Base-by-base conservation (phyloP, 1,140 invertebrate genomes). In the Phocides pigmalion region DNA sequence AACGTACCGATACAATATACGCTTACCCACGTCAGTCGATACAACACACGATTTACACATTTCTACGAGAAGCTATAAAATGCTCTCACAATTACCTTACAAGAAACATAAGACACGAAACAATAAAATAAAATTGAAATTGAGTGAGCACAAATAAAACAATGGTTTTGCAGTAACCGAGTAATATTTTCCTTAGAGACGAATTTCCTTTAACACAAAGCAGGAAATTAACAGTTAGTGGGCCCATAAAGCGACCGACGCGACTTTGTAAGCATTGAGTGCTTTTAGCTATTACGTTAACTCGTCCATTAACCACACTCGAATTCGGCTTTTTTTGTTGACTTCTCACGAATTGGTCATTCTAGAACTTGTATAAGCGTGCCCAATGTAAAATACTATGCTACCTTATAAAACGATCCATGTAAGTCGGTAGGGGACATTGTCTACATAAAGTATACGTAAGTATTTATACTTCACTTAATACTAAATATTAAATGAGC, bases 271-370 rank as follows among this genome's bases (percentile, higher is more conserved):
- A 82, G 82, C 84, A 87, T 87, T 86, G 84, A 89, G 84, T 87
- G 87, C 87, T 89, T 89, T 89, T 74, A 73, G 84, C 87, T 87
- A 89, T 89, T 89, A 87, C 79, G 83, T 87, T 89, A 87, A 87
- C 84, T 87, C 76, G 78, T 79, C 79, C 84, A 89, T 87, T 89
- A 82, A 87, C 74, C 79, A 76, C 79, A 78, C 76, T 82, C 64
- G 77, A 71, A 76, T 76, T 80, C 68, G 49, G 61, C 58, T 69
- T 66, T 62, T 73, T 64, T 50, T 50, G 47, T 62, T 62, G 37
- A 50, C 46, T 61, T 37, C 56, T 37, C 44, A 14, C 25, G 44
- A 49, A 47, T 41, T 47, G 56, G 42, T 47, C 56, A 37, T 22
- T 47, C 12, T 47, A 49, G 16, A 49, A 19, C 28, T 61, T 17